Evolutionary conservation across 2,113 vertebrate species (phyloP).

Genomic region (Tonatia bakeri): DNA sequence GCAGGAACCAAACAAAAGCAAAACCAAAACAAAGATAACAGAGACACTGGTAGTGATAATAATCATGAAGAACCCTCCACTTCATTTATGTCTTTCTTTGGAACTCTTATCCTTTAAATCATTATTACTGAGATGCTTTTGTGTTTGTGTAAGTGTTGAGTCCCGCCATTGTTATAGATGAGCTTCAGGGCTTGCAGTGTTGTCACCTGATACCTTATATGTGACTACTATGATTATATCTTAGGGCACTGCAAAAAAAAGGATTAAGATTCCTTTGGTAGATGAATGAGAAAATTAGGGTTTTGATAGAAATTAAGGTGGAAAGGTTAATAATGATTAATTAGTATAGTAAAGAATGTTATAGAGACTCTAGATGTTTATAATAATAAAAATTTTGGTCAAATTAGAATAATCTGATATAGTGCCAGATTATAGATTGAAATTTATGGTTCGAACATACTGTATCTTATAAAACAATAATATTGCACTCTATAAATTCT

Average conservation of each 20-base stretch:
- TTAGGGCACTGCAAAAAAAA: not conserved
- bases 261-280: conserved; percentile 9
- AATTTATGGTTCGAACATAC: not conserved
- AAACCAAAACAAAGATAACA: not conserved
- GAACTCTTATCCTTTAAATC: not conserved
- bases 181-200: not conserved
- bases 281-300: not conserved
- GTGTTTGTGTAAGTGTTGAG: not conserved
- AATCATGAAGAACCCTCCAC: not conserved
- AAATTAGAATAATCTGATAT: conserved; percentile 1
- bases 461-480: not conserved
- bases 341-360: not conserved
- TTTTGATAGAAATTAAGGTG: not conserved
- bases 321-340: conserved; percentile 31
- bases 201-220: not conserved
- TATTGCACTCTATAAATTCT: not conserved
- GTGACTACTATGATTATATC: not conserved
- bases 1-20: not conserved
- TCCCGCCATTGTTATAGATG: not conserved
- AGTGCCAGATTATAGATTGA: not conserved
- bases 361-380: not conserved
- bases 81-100: not conserved
- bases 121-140: not conserved
- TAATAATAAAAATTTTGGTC: not conserved
- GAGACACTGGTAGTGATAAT: not conserved